Percentiles rank a stretch among this genome's conserved stretches.
phyloP scores from a whole-genome alignment of 2,797 vertebrate species.

The Corythornis leucogaster region DNA sequence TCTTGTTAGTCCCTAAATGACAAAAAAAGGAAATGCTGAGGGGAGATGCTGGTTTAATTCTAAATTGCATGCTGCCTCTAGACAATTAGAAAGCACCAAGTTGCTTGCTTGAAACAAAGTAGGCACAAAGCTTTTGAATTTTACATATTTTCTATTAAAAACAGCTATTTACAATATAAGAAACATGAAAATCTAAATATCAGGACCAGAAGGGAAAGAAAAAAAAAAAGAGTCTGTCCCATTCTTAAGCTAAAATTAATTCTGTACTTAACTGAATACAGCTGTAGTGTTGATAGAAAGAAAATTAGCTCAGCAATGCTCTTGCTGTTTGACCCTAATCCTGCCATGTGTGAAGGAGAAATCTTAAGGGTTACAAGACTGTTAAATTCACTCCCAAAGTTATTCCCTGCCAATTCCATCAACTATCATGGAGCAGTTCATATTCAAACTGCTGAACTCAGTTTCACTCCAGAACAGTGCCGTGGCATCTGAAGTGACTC shows the following conservation, averaged over 20 bases:
- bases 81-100: neutral
- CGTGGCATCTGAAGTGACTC: neutral
- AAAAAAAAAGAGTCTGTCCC: neutral
- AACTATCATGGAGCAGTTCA: neutral
- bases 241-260: neutral
- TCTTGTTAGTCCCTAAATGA: neutral
- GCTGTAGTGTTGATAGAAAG: neutral
- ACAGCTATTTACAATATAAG: neutral
- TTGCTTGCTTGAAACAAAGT: neutral
- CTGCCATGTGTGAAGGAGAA: neutral
- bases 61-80: neutral
- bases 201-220: neutral
- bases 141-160: neutral
- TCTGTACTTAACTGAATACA: neutral
- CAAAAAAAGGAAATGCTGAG: neutral
- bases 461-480: neutral
- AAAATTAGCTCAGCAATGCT: neutral
- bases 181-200: neutral
- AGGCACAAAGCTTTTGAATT: neutral
- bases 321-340: neutral
- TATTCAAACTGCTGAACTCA: neutral
- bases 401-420: neutral
- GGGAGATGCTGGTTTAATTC: neutral
- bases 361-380: neutral
- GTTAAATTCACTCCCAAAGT: neutral